Evolutionary conservation across 2,888 invertebrate species (phyloP).

Genomic region (Trissolcus japonicus): DNA sequence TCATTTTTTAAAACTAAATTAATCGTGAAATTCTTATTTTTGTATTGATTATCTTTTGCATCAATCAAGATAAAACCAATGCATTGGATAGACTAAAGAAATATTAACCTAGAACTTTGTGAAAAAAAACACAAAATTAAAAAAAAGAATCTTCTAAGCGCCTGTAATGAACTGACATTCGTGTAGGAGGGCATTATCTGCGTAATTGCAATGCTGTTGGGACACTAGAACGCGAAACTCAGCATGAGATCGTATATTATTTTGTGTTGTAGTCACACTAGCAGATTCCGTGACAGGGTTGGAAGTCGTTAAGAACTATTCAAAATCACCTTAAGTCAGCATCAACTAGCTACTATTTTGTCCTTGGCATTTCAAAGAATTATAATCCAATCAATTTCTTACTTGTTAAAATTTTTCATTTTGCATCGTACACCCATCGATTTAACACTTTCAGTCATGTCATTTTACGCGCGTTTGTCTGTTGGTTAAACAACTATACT

Average conservation of each 20-base stretch:
- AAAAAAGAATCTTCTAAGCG: slow-evolving; percentile 69
- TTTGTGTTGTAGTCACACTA: slow-evolving; percentile 68
- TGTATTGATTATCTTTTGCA: too few relatives aligned
- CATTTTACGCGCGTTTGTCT: slow-evolving; percentile 33
- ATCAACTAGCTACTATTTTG: slow-evolving; percentile 74
- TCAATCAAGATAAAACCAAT: too few relatives aligned
- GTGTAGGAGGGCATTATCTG: slow-evolving; percentile 74
- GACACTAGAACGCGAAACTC: slow-evolving; percentile 65
- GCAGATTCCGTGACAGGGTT: slow-evolving; percentile 71
- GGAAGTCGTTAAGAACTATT: slow-evolving; percentile 74
- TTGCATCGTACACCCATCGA: slow-evolving; percentile 22
- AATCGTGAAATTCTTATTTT: too few relatives aligned
- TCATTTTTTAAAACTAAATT: too few relatives aligned
- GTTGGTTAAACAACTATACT: slow-evolving; percentile 18
- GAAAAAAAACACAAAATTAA: slow-evolving; percentile 34
- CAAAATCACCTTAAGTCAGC: slow-evolving; percentile 74
- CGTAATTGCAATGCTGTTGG: slow-evolving; percentile 65
- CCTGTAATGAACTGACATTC: slow-evolving; percentile 70
- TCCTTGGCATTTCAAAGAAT: slow-evolving; percentile 61
- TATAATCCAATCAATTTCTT: slow-evolving; percentile 62
- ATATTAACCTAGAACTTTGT: too few relatives aligned
- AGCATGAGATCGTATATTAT: slow-evolving; percentile 74
- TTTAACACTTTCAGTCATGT: slow-evolving; percentile 36
- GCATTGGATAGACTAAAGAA: too few relatives aligned
- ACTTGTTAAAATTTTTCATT: slow-evolving; percentile 25